phyloP scores from a whole-genome alignment of 2,888 invertebrate species.

The Endotricha flammealis region DNA sequence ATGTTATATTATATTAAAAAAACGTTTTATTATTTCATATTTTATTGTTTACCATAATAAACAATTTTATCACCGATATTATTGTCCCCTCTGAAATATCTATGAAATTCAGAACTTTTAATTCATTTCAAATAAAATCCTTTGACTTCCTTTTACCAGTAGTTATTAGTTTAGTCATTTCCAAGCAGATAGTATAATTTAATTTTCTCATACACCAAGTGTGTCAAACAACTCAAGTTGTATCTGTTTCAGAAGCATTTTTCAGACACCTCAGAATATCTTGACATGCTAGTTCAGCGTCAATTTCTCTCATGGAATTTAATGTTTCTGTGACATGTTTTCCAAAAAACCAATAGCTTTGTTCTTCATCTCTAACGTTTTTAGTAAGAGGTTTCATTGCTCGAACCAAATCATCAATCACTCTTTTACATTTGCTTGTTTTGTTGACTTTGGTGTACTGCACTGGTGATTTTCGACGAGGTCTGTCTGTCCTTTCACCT shows the following conservation, averaged over 20 bases:
- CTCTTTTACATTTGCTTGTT: conserved; percentile 39
- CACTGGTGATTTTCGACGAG: conserved; percentile 28
- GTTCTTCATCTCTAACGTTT: conserved; percentile 19
- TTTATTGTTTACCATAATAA: no score
- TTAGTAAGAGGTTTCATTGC: conserved; percentile 50
- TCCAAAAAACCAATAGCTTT: conserved; percentile 56
- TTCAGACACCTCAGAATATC: conserved; percentile 45
- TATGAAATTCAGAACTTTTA: neutral
- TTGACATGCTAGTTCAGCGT: conserved; percentile 46
- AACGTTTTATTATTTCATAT: no score
- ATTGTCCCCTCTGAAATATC: no score
- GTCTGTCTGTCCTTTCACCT: conserved; percentile 48
- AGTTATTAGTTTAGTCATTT: no score
- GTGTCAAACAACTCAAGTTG: no score
- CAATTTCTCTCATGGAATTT: conserved; percentile 46
- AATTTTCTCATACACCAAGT: no score
- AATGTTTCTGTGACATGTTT: conserved; percentile 56
- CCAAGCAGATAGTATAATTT: no score
- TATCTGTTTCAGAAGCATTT: conserved; percentile 15
- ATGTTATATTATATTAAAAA: no score
- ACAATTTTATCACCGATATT: no score
- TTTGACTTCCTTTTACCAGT: conserved; percentile 25
- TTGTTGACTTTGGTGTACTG: conserved; percentile 19
- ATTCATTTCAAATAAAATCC: neutral
- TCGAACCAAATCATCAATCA: conserved; percentile 49